Base-by-base conservation (phyloP, 2,797 vertebrate species). In the Holocentrus rufus region DNA sequence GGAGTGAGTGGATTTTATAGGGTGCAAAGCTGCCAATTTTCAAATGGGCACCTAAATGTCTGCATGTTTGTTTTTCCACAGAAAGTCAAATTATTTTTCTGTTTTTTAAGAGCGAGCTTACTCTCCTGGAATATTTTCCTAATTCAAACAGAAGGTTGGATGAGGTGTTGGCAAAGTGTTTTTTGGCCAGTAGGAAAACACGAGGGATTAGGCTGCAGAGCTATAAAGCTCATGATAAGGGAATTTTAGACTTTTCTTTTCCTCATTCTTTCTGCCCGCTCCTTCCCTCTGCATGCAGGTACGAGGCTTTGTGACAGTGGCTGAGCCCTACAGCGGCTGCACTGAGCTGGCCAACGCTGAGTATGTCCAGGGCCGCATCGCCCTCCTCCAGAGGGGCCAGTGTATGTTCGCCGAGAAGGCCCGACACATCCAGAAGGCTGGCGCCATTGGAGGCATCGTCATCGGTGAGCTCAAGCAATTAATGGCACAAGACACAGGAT, bases 351-450 rank as follows among this genome's bases (percentile, higher is more conserved):
- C 91, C 61, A 99, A 99, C 62, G 91, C 91, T 0, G 96, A 96
- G 81, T 93, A 95, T 4, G 92, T 99, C 68, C 94, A 92, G 86
- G 97, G 97, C 17, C 96, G 95, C 86, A 98, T 99, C 56, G 97
- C 97, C 63, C 83, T 99, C 81, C 95, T 99, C 77, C 96, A 99
- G 77, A 94, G 98, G 85, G 98, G 98, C 58, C 97, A 98, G 91
- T 99, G 98, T 79, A 99, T 99, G 98, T 99, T 99, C 82, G 97
- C 97, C 22, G 98, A 99, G 89, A 99, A 99, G 87, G 97, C 98
- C 31, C 93, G 98, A 10, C 95, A 98, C 86, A 94, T 98, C 88
- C 97, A 98, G 91, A 98, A 95, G 81, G 96, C 97, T 5, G 97
- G 97, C 10, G 97, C 97, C 65, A 96, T 98, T 5, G 98, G 97